These are phyloP conservation scores for Solea solea DNA, from an alignment of 2,113 vertebrate species.

Conservation along the genomic window DNA sequence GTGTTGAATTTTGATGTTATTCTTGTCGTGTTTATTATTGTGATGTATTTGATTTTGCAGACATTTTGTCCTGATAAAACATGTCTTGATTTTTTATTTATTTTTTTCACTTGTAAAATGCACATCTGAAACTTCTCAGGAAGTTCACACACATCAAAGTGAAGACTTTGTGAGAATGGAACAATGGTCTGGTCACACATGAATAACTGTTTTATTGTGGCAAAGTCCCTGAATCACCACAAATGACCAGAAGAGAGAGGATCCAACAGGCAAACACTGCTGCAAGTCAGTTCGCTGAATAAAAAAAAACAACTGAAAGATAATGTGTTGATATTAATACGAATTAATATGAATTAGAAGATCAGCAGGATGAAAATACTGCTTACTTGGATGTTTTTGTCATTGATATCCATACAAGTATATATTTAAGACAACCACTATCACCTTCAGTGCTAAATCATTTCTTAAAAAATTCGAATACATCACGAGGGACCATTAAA, in stretches of 20 bases:
- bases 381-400: too few relatives aligned
- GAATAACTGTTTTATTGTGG: slow-evolving; percentile 60
- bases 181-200: slow-evolving; percentile 84
- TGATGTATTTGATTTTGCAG: too few relatives aligned
- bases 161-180: slow-evolving; percentile 81
- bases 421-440: background rate
- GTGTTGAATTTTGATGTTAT: too few relatives aligned
- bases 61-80: too few relatives aligned
- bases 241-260: background rate
- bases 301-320: background rate
- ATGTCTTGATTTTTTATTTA: too few relatives aligned
- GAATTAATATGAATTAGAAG: too few relatives aligned
- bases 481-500: slow-evolving; percentile 7
- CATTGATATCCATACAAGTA: background rate
- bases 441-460: background rate
- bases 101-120: too few relatives aligned
- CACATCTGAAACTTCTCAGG: too few relatives aligned
- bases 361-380: background rate
- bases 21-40: too few relatives aligned
- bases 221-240: slow-evolving; percentile 38
- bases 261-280: slow-evolving; percentile 15
- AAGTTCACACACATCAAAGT: slow-evolving; percentile 78
- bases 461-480: background rate
- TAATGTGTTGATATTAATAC: background rate
- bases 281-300: slow-evolving; percentile 16